Conservation (phyloP, 2,888 invertebrate genomes). For the Glyphotaelius pellucidus region DNA sequence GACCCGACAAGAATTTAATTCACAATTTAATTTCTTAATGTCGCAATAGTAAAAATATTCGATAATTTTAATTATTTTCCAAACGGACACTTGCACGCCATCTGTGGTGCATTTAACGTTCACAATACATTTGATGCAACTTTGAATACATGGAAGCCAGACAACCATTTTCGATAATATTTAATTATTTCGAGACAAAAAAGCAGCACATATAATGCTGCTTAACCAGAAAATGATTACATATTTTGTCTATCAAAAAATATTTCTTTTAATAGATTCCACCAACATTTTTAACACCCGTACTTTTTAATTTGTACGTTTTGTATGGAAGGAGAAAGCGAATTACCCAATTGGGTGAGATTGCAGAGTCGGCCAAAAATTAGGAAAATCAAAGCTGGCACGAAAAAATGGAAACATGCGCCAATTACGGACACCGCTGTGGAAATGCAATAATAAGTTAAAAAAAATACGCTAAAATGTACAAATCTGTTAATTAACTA, state of each 20-base stretch:
- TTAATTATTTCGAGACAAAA: too few relatives aligned
- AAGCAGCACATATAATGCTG: too few relatives aligned
- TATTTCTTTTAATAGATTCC: not conserved
- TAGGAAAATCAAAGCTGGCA: constrained; percentile 35
- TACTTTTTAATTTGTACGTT: not conserved
- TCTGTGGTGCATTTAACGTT: too few relatives aligned
- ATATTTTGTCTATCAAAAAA: not conserved
- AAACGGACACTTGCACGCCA: too few relatives aligned
- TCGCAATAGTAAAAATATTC: too few relatives aligned
- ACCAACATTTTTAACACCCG: not conserved
- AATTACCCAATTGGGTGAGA: constrained; percentile 8
- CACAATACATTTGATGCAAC: too few relatives aligned
- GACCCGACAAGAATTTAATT: too few relatives aligned
- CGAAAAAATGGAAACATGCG: constrained; percentile 40
- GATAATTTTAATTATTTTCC: too few relatives aligned
- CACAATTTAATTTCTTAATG: too few relatives aligned
- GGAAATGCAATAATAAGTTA: constrained; percentile 15
- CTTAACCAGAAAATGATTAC: too few relatives aligned
- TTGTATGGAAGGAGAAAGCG: constrained; percentile 7
- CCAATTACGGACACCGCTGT: not conserved
- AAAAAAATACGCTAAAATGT: not conserved
- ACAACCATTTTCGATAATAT: too few relatives aligned
- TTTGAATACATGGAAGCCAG: too few relatives aligned
- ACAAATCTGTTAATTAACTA: not conserved
- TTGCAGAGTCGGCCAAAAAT: constrained; percentile 40